Base-by-base conservation (phyloP, 1,140 invertebrate species). In the Prorops nasuta region DNA sequence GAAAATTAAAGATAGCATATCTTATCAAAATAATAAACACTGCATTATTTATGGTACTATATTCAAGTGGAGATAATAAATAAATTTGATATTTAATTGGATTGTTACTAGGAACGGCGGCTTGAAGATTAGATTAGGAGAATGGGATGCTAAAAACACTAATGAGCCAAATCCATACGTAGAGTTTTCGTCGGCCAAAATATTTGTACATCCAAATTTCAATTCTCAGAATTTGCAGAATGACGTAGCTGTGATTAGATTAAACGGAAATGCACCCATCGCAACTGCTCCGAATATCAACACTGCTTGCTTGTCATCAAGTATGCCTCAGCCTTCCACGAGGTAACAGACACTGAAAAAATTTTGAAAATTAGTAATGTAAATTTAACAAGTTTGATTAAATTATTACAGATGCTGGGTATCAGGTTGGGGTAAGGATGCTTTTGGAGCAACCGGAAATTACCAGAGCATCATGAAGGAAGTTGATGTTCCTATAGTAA, bases 391-490 rank as follows among this genome's bases (percentile, higher is more conserved):
- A n/a, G n/a, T n/a, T n/a, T n/a, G n/a, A n/a, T n/a, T n/a, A n/a
- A n/a, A n/a, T n/a, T 21, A 20, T 56, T 60, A 6, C 31, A 84
- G 81, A 55, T 92, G 90, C 62, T 84, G 79, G 79, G 87, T 90
- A 0, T 81, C 88, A 1, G 90, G 90, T n/a, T 91, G 89, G 88
- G 89, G 90, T 18, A 89, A 90, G 60, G 80, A 89, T 62, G 82
- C 85, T 54, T 91, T 90, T 57, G 86, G 86, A 10, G 47, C 75
- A 1, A 74, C 59, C 20, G 86, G 85, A 0, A 77, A 74, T 28
- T 87, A 86, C 61, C 87, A 88, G 64, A 80, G 80, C 39, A 83
- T 86, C 18, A 60, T 87, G 55, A 85, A 84, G 55, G 77, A 86
- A 63, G 85, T 91, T 0, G 87, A 89, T 43, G 81, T 91, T 0